phyloP scores from a whole-genome alignment of 2,888 invertebrate genomes.

The Mimas tiliae region DNA sequence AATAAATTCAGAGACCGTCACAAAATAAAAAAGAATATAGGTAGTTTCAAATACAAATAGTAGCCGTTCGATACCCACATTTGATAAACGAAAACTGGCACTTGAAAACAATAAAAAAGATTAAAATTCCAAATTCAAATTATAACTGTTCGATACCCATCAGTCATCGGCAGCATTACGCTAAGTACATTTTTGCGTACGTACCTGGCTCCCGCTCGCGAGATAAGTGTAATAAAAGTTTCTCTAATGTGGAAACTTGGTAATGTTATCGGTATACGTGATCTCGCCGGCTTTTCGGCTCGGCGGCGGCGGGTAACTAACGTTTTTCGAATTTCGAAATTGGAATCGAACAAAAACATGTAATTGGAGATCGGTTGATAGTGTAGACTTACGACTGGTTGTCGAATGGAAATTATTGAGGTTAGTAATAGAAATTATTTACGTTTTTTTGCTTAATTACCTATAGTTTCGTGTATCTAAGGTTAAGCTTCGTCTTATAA shows the following conservation, averaged over 20 bases:
- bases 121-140: slow-evolving; percentile 38
- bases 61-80: too few species aligned
- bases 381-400: slow-evolving; percentile 36
- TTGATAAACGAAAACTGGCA: slow-evolving; percentile 3
- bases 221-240: slow-evolving; percentile 84
- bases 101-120: slow-evolving; percentile 5
- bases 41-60: too few species aligned
- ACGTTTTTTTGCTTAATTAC: neutral
- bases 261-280: slow-evolving; percentile 84
- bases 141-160: slow-evolving; percentile 26
- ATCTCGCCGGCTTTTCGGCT: slow-evolving; percentile 76
- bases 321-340: slow-evolving; percentile 63
- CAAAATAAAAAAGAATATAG: too few species aligned
- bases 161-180: slow-evolving; percentile 17
- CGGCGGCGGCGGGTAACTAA: slow-evolving; percentile 59
- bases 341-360: slow-evolving; percentile 55
- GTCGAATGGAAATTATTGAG: slow-evolving; percentile 27
- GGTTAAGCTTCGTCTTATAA: too few species aligned
- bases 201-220: slow-evolving; percentile 62
- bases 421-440: neutral
- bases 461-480: too few species aligned
- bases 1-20: too few species aligned
- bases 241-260: slow-evolving; percentile 79
- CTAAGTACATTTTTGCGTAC: slow-evolving; percentile 65
- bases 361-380: slow-evolving; percentile 51